Base-by-base conservation (phyloP, 2,113 vertebrate species). In the Heterochromis multidens region DNA sequence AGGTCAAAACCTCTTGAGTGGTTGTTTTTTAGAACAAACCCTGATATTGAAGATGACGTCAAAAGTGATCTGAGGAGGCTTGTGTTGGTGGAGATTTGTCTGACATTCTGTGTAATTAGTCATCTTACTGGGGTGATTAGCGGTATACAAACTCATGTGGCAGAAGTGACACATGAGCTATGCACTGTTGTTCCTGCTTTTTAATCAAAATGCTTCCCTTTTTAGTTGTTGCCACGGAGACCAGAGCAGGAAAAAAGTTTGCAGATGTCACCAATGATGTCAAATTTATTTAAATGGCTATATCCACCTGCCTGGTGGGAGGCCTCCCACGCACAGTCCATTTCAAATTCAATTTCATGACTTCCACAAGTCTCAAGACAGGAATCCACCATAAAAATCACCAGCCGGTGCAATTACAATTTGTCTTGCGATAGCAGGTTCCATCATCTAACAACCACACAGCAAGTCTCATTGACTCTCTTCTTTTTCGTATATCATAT, bases 271-370 rank as follows among this genome's bases (percentile, higher is more conserved):
- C 19, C 65, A 70, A 62, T 86, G 60, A 84, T 88, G 79, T 89
- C 77, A 90, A 27, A 87, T 84, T 21, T 91, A 79, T 91, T 85
- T 81, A 90, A 92, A 86, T 86, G 29, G 72, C 74, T 82, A 31
- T 65, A 91, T 88, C 86, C 81, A 85, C 84, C 84, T 89, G 81
- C 65, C 74, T 76, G 29, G 43, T 70, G 72, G 27, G 62, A 88
- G 57, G 83, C 33, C 52, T 43, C 78, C 33, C 77, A 70, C 72
- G 25, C 67, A 61, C 46, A 72, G 70, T 77, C 74, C 76, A 79
- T 91, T 88, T 92, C 43, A 49, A 62, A 84, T 91, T 87, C 40
- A 85, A 83, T 91, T 90, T 77, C 31, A 89, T 86, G 52, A 82
- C 78, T 86, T 79, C 60, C 63, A 76, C 76, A 56, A 67, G 43